Evolutionary conservation across 2,888 invertebrate species (phyloP).

Genomic region (Anoncus sp.): DNA sequence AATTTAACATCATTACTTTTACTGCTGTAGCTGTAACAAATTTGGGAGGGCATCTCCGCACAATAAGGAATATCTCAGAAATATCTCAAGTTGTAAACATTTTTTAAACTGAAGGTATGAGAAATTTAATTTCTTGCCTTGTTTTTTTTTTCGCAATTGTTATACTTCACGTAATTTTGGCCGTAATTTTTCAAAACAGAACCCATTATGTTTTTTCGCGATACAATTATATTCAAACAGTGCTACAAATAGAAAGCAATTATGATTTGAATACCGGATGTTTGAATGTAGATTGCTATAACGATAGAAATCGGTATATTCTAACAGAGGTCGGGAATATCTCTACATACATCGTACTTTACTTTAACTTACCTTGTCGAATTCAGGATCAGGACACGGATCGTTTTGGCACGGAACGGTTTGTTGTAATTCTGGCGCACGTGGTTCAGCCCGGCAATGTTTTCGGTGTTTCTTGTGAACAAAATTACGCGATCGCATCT

Average conservation of each 20-base stretch:
- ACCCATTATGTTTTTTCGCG: not conserved
- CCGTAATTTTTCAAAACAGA: not conserved
- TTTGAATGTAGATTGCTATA: not conserved
- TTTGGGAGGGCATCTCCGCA: too few relatives aligned
- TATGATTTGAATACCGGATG: not conserved
- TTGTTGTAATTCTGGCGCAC: slow-evolving; percentile 73
- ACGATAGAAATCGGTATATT: not conserved
- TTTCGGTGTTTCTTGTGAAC: slow-evolving; percentile 81
- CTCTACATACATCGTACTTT: not conserved
- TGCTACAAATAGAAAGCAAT: not conserved
- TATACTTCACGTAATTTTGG: not conserved
- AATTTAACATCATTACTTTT: too few relatives aligned
- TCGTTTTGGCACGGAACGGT: slow-evolving; percentile 74
- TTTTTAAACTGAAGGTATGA: too few relatives aligned
- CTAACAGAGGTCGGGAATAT: not conserved
- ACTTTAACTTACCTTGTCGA: slow-evolving; percentile 82
- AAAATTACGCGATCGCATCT: slow-evolving; percentile 91
- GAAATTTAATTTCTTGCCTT: not conserved
- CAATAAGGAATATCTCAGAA: too few relatives aligned
- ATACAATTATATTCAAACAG: too few relatives aligned
- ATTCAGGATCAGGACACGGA: slow-evolving; percentile 73
- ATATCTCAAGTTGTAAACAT: too few relatives aligned
- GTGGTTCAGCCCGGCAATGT: slow-evolving; percentile 71
- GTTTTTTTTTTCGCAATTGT: not conserved
- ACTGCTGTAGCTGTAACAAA: too few relatives aligned